Base-by-base conservation (phyloP, 2,888 invertebrate genomes). In the Drosophila bunnanda region DNA sequence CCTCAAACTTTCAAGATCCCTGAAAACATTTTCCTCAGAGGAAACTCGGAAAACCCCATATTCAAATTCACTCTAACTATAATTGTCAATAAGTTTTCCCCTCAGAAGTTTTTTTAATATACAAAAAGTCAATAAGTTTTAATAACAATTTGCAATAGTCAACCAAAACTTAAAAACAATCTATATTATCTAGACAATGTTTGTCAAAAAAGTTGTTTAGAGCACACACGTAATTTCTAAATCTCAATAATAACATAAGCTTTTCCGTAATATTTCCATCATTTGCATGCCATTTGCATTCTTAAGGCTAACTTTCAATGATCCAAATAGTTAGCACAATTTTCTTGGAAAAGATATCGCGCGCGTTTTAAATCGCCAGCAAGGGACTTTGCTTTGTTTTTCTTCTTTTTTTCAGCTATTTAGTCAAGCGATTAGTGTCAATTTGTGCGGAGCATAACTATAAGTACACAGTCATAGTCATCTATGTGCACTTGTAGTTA, bases 371-470 rank as follows among this genome's bases (percentile, higher is more conserved):
- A 64, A 69, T 59, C 67, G 79, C 62, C 17, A n/a, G 5, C 28
- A 62, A 59, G 60, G 15, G 55, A 28, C 22, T 10, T 38, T 32
- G 44, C 13, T 32, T 54, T 72, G 34, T 59, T 69, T 52, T 32
- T 53, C n/a, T 65, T 75, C 3, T 65, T 75, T 30, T 32, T 50
- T 68, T 20, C n/a, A 48, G 52, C 44, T 75, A 75, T 74, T 74
- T 74, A 68, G 76, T 75, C 54, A 39, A 43, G 32, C 68, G 75
- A 75, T 73, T 73, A 73, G 73, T 74, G 76, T 71, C 86, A 88
- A 88, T 86, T 86, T 86, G 70, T 71, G 61, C 30, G 28, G 39
- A 72, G 70, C 65, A 74, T 74, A 60, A 36, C 52, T 50, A 56
- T 25, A 55, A 28, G 53, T 30, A 57, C 38, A 55, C 36, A 58